These are phyloP conservation scores for Danio choprae DNA, from an alignment of 2,797 vertebrate genomes.

Conservation along the genomic window DNA sequence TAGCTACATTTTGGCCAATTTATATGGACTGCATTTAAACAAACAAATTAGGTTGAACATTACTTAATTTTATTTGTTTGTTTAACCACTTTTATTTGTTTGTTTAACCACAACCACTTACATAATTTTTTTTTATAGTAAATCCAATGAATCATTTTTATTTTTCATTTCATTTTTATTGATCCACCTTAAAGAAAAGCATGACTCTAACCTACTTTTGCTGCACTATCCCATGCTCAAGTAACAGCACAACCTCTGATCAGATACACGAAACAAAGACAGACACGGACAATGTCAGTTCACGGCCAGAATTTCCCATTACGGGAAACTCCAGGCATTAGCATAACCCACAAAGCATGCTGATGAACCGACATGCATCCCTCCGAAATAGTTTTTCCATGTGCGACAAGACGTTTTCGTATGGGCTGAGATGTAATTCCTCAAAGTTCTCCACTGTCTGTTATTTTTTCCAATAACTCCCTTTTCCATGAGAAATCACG, in stretches of 20 bases:
- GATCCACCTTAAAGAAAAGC: neutral
- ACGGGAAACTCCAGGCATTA: constrained; percentile 55
- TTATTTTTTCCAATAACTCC: constrained; percentile 47
- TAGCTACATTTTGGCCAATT: too few relatives aligned
- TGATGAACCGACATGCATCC: constrained; percentile 50
- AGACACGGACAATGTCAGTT: constrained; percentile 52
- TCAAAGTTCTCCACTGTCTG: constrained; percentile 35
- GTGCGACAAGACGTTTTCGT: constrained; percentile 35
- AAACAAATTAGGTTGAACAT: too few relatives aligned
- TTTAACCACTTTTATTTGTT: too few relatives aligned
- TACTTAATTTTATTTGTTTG: too few relatives aligned
- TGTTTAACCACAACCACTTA: too few relatives aligned
- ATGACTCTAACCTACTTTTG: constrained; percentile 2
- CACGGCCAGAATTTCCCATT: constrained; percentile 58
- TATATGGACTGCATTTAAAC: too few relatives aligned
- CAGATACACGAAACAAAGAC: constrained; percentile 46
- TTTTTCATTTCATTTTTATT: too few relatives aligned
- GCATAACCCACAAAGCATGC: constrained; percentile 54
- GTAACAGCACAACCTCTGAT: neutral
- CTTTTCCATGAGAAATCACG: constrained; percentile 53
- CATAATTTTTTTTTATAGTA: too few relatives aligned
- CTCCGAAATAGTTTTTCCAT: constrained; percentile 52
- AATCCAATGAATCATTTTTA: too few relatives aligned
- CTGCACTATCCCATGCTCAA: neutral
- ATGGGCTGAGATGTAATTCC: constrained; percentile 42